Percentiles rank a stretch among this genome's conserved stretches.
Conservation (phyloP, 2,113 vertebrate genomes). For the Prunella fulvescens region DNA sequence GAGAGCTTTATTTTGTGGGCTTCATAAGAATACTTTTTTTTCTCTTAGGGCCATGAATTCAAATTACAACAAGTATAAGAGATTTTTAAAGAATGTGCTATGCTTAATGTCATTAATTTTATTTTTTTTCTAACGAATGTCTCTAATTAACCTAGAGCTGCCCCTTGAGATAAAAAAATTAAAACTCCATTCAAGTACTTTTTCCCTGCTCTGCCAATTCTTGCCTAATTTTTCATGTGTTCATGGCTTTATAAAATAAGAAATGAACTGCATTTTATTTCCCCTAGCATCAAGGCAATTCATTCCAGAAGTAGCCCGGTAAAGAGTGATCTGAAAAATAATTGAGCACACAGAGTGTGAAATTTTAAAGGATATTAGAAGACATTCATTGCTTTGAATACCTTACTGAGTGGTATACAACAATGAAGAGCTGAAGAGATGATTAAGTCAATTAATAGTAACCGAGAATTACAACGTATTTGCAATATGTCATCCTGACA, state of each 20-base stretch:
- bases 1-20: neutral
- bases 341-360: neutral
- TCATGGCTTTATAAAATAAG: neutral
- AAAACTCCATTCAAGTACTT: neutral
- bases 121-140: neutral
- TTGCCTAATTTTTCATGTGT: neutral
- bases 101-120: neutral
- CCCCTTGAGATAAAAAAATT: neutral
- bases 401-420: neutral
- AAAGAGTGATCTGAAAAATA: neutral
- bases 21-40: neutral
- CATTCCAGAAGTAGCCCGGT: neutral
- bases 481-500: neutral
- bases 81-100: neutral
- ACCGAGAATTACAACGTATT: neutral
- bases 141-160: neutral
- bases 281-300: neutral
- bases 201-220: neutral
- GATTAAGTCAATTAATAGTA: neutral
- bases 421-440: neutral
- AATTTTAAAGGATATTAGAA: neutral
- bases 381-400: neutral
- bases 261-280: neutral
- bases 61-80: neutral
- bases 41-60: neutral